These are phyloP conservation scores for Tachypleus tridentatus DNA, from an alignment of 1,140 invertebrate genomes.

Conservation along the genomic window DNA sequence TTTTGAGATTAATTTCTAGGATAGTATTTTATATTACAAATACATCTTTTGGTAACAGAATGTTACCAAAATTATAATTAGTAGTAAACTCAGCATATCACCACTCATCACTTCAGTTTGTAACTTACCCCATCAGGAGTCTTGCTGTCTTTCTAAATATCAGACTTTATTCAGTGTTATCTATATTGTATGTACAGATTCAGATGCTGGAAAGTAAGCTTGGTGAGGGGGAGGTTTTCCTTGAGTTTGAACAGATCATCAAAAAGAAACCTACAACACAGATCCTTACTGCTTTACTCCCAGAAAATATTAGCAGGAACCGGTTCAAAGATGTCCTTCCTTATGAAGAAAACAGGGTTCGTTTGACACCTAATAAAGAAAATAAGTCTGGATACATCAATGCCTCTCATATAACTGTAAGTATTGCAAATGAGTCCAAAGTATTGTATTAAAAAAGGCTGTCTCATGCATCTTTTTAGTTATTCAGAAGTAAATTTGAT, in stretches of 20 bases:
- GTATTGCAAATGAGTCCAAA: background rate
- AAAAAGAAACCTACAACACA: slow-evolving; percentile 57
- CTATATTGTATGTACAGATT: slow-evolving; percentile 44
- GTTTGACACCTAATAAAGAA: slow-evolving; percentile 56
- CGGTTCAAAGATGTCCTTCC: slow-evolving; percentile 61
- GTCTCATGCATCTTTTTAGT: no score
- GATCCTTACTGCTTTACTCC: slow-evolving; percentile 49
- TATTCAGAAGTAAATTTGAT: no score
- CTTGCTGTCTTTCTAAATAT: slow-evolving; percentile 1
- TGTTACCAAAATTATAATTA: no score
- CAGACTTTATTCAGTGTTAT: background rate
- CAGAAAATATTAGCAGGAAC: slow-evolving; percentile 47
- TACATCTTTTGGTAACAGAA: no score
- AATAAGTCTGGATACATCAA: slow-evolving; percentile 81
- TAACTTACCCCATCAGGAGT: background rate
- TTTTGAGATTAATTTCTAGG: no score
- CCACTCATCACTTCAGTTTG: background rate
- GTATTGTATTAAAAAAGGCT: no score
- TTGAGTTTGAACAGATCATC: slow-evolving; percentile 75
- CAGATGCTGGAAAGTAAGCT: slow-evolving; percentile 66
- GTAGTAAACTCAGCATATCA: no score
- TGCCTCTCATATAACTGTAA: slow-evolving; percentile 56
- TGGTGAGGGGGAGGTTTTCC: slow-evolving; percentile 62
- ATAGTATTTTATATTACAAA: no score
- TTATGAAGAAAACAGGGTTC: slow-evolving; percentile 69